A percentile compares a stretch with the other conserved stretches of the same genome.
These are phyloP conservation scores for Stomatorhinus walkeri DNA, from an alignment of 2,797 vertebrate genomes.

Conservation along the genomic window DNA sequence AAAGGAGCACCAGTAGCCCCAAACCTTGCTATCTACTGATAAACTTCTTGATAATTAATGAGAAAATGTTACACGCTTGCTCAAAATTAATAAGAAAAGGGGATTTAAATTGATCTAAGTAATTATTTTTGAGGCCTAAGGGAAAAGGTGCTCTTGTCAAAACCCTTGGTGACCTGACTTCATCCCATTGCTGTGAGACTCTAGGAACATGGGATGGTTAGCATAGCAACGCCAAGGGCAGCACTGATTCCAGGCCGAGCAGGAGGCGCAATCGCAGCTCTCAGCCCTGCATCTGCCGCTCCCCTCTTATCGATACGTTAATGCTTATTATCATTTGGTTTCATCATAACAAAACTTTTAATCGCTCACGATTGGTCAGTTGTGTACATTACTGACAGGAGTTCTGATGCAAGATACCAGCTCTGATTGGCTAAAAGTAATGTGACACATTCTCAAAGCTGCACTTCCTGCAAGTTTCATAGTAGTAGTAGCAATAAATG, in stretches of 20 bases:
- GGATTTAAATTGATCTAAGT: constrained; percentile 24
- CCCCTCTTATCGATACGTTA: not conserved
- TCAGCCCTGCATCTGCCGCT: not conserved
- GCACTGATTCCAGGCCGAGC: not conserved
- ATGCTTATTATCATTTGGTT: not conserved
- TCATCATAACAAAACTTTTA: not conserved
- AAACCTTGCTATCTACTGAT: constrained; percentile 27
- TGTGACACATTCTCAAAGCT: not conserved
- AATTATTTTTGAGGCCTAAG: constrained; percentile 36
- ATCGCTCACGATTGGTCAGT: not conserved
- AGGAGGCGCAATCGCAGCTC: not conserved
- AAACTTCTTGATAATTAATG: constrained; percentile 33
- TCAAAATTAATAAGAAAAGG: constrained; percentile 34
- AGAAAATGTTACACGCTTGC: not conserved
- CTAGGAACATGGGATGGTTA: not conserved
- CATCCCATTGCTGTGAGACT: not conserved
- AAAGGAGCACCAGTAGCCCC: constrained; percentile 26
- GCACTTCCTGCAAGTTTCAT: not conserved
- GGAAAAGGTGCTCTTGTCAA: constrained; percentile 36
- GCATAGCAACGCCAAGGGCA: not conserved
- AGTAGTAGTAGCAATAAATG: not conserved
- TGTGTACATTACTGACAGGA: not conserved
- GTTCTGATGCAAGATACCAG: not conserved
- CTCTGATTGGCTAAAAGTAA: not conserved
- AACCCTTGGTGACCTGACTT: constrained; percentile 4